Evolutionary conservation across 2,113 vertebrate species (phyloP).

Genomic region (Dasypus novemcinctus): DNA sequence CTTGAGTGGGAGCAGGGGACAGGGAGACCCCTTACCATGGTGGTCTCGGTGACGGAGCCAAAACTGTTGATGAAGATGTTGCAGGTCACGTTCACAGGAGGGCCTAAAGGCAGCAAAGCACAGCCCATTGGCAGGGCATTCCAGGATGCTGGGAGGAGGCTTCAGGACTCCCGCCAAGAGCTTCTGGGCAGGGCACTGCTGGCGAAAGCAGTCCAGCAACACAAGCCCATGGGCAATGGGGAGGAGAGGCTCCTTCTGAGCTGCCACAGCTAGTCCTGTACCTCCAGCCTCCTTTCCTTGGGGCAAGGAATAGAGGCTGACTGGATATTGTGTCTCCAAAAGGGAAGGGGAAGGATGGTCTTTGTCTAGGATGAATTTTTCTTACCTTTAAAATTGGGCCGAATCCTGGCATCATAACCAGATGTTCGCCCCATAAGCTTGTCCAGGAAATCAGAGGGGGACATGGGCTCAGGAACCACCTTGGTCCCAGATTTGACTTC

Average conservation of each 20-base stretch:
- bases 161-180: not conserved
- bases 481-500: slow-evolving; percentile 88
- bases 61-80: slow-evolving; percentile 99
- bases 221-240: not conserved
- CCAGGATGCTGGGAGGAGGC: not conserved
- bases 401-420: slow-evolving; percentile 94
- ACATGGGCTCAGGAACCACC: slow-evolving; percentile 84
- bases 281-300: not conserved
- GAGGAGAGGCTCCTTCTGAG: not conserved
- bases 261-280: not conserved
- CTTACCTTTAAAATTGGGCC: slow-evolving; percentile 97
- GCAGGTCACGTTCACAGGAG: slow-evolving; percentile 95
- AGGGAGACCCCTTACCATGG: slow-evolving; percentile 88
- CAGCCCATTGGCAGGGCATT: slow-evolving; percentile 48
- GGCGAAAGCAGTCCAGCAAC: slow-evolving; percentile 8
- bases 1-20: not conserved
- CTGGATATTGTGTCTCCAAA: not conserved
- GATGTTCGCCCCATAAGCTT: slow-evolving; percentile 96
- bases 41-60: slow-evolving; percentile 94
- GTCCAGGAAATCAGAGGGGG: slow-evolving; percentile 96
- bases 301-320: not conserved
- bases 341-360: not conserved
- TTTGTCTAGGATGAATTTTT: not conserved
- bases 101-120: slow-evolving; percentile 84
- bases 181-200: not conserved